A percentile compares a stretch with the other conserved stretches of the same genome.
Evolutionary conservation across 2,113 vertebrate genomes (phyloP).

Genomic region (Sphaerodactylus townsendi): DNA sequence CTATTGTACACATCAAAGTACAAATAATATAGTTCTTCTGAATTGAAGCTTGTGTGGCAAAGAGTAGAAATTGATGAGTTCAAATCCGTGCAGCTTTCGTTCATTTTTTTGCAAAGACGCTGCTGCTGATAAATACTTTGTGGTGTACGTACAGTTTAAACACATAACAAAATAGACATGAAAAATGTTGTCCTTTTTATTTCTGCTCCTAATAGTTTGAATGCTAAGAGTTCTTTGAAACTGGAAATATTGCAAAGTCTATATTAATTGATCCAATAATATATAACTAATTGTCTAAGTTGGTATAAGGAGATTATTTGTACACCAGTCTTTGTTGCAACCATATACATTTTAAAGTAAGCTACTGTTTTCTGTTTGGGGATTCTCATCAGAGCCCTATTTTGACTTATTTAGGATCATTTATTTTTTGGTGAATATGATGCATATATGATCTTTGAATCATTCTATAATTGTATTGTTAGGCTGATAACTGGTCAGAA

Average conservation of each 20-base stretch:
- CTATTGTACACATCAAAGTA: not conserved
- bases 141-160: not conserved
- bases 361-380: not conserved
- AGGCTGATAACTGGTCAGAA: not conserved
- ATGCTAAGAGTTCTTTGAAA: not conserved
- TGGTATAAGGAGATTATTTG: no score
- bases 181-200: not conserved
- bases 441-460: not conserved
- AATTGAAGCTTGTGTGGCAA: not conserved
- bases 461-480: not conserved
- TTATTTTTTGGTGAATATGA: not conserved
- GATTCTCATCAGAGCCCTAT: not conserved
- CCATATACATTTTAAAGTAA: not conserved
- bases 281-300: no score
- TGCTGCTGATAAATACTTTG: not conserved
- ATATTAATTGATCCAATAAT: no score
- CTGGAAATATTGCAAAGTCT: not conserved
- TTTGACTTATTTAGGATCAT: not conserved
- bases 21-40: conserved; percentile 3
- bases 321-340: not conserved
- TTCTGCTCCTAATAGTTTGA: not conserved
- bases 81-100: not conserved
- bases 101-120: not conserved
- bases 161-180: not conserved
- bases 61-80: not conserved